Evolutionary conservation across 2,113 vertebrate species (phyloP).

Genomic region (Ictidomys tridecemlineatus): DNA sequence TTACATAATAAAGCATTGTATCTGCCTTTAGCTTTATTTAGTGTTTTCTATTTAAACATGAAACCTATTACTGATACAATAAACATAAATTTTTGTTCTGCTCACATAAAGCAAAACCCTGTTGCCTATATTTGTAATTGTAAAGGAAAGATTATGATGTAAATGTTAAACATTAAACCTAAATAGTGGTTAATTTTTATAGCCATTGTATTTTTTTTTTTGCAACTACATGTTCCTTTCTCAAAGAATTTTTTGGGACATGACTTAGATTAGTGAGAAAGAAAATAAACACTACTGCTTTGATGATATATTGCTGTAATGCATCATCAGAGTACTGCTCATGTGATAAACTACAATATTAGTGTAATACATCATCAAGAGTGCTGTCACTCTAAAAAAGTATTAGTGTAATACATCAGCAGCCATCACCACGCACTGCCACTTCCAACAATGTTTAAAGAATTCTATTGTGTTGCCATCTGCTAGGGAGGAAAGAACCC

Average conservation of each 20-base stretch:
- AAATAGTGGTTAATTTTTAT: neutral
- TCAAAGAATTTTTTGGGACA: neutral
- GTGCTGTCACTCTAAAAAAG: conserved; percentile 71
- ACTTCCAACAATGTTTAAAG: conserved; percentile 9
- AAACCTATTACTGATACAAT: neutral
- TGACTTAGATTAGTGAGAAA: conserved; percentile 70
- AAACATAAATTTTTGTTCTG: neutral
- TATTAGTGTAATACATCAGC: conserved; percentile 77
- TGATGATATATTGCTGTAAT: conserved; percentile 68
- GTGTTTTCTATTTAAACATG: neutral
- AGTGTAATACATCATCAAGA: conserved; percentile 75
- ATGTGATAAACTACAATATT: conserved; percentile 76
- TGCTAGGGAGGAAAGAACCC: neutral
- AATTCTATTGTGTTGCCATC: conserved; percentile 4
- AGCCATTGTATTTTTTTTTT: conserved; percentile 25
- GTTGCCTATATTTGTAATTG: neutral
- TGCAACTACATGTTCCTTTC: neutral
- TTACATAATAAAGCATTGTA: neutral
- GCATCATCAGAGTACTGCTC: conserved; percentile 70
- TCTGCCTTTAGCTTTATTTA: neutral
- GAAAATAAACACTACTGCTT: conserved; percentile 35
- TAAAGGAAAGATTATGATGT: neutral
- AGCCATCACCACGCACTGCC: neutral
- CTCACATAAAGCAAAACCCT: conserved; percentile 3
- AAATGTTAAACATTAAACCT: conserved; percentile 35